These are phyloP conservation scores for Gisinianus flammeolus DNA, from an alignment of 2,888 invertebrate genomes.

Conservation along the genomic window DNA sequence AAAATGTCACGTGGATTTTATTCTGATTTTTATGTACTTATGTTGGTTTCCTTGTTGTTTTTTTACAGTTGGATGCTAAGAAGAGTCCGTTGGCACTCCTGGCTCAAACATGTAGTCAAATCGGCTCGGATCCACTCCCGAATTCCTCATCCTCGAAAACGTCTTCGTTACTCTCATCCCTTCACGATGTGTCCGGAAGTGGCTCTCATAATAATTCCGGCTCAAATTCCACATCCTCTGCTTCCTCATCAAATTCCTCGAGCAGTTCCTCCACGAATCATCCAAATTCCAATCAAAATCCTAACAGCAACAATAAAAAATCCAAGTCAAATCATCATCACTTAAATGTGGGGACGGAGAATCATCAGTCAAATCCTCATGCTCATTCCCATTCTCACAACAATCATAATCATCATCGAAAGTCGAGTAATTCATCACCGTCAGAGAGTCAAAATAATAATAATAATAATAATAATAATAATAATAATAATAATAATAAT, in stretches of 20 bases:
- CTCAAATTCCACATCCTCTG: slow-evolving; percentile 19
- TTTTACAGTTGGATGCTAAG: slow-evolving; percentile 97
- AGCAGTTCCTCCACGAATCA: slow-evolving; percentile 1
- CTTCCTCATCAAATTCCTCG: slow-evolving; percentile 12
- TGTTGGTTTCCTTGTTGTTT: too few relatives aligned
- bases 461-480: background rate
- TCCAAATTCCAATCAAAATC: background rate
- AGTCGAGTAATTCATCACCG: slow-evolving; percentile 29
- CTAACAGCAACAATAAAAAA: slow-evolving; percentile 15
- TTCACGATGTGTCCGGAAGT: slow-evolving; percentile 27
- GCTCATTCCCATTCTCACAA: background rate
- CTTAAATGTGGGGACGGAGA: slow-evolving; percentile 32
- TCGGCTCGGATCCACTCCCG: slow-evolving; percentile 85
- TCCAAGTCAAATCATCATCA: slow-evolving; percentile 37
- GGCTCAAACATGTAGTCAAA: slow-evolving; percentile 97
- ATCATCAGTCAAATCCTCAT: background rate
- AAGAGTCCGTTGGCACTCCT: slow-evolving; percentile 94
- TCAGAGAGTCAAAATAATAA: background rate
- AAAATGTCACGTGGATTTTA: too few relatives aligned
- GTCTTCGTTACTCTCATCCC: slow-evolving; percentile 39
- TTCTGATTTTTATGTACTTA: too few relatives aligned
- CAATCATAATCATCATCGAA: slow-evolving; percentile 2
- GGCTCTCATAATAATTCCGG: slow-evolving; percentile 17
- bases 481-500: background rate
- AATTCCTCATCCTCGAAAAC: slow-evolving; percentile 57